Percentiles rank a stretch among this genome's conserved stretches.
These are phyloP conservation scores for Sinelater perroti DNA, from an alignment of 2,888 invertebrate species.

Conservation along the genomic window DNA sequence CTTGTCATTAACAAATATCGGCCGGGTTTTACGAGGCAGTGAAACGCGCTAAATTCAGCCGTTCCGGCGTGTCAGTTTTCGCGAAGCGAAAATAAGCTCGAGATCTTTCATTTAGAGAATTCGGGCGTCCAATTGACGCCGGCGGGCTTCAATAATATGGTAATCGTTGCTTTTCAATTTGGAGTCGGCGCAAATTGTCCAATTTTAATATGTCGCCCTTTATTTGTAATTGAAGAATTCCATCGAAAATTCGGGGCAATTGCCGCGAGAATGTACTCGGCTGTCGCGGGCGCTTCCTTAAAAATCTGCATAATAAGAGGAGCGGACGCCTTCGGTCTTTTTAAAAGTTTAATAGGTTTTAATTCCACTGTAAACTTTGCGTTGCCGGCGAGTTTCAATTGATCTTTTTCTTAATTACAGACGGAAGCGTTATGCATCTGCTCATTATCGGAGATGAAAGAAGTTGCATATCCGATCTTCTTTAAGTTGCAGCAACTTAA, in stretches of 20 bases:
- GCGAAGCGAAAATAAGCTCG: slow-evolving; percentile 31
- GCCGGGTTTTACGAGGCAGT: no score
- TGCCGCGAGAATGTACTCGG: background rate
- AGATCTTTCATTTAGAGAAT: slow-evolving; percentile 31
- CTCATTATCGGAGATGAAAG: slow-evolving; percentile 23
- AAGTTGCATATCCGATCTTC: slow-evolving; percentile 11
- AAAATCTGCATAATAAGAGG: slow-evolving; percentile 27
- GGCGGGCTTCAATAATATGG: slow-evolving; percentile 50
- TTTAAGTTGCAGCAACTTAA: slow-evolving; percentile 12
- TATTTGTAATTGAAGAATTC: slow-evolving; percentile 28
- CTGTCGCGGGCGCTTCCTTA: background rate
- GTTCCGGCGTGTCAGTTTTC: slow-evolving; percentile 30
- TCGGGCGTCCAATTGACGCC: slow-evolving; percentile 24
- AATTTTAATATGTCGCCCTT: slow-evolving; percentile 45
- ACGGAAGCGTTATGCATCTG: slow-evolving; percentile 21
- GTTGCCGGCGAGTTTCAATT: slow-evolving; percentile 9
- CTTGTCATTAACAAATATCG: no score
- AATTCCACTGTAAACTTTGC: slow-evolving; percentile 38
- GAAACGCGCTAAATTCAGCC: background rate
- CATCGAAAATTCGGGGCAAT: slow-evolving; percentile 18
- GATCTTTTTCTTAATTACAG: slow-evolving; percentile 30
- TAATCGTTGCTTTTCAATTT: slow-evolving; percentile 50
- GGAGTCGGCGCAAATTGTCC: slow-evolving; percentile 46
- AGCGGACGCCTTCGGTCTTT: slow-evolving; percentile 31
- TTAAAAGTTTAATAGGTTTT: slow-evolving; percentile 44